phyloP scores from a whole-genome alignment of 2,113 vertebrate species.

The Otis tarda region DNA sequence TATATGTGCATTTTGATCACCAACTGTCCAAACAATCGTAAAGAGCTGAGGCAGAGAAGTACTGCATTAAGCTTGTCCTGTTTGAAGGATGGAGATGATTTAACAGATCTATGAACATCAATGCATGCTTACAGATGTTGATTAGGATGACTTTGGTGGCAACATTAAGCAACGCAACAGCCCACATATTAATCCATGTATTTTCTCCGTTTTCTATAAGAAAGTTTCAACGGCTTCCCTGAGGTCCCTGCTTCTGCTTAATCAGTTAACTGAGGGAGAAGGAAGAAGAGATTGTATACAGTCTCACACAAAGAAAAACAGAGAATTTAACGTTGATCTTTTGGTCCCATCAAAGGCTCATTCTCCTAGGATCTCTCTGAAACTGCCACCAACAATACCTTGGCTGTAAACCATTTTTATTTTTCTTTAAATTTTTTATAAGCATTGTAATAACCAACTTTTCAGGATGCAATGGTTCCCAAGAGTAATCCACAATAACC shows the following conservation, averaged over 20 bases:
- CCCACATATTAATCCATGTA: not conserved
- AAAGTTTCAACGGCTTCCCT: not conserved
- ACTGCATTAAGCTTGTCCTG: not conserved
- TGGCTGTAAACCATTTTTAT: not conserved
- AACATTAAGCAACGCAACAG: not conserved
- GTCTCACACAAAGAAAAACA: not conserved
- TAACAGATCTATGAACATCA: not conserved
- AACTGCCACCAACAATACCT: not conserved
- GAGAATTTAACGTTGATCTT: not conserved
- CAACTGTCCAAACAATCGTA: not conserved
- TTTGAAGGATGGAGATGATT: not conserved
- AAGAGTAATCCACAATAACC: not conserved
- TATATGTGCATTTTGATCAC: not conserved
- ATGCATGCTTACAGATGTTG: not conserved
- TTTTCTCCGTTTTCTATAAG: not conserved
- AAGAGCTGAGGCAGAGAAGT: not conserved
- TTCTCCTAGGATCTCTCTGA: not conserved
- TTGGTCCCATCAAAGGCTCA: not conserved
- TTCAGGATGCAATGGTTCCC: not conserved
- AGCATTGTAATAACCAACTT: not conserved
- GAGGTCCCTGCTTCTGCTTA: not conserved
- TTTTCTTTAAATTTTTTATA: not conserved
- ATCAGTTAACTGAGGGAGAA: not conserved
- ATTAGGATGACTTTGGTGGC: not conserved
- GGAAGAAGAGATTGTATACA: not conserved